phyloP scores from a whole-genome alignment of 1,140 invertebrate genomes.

The Periplaneta americana region DNA sequence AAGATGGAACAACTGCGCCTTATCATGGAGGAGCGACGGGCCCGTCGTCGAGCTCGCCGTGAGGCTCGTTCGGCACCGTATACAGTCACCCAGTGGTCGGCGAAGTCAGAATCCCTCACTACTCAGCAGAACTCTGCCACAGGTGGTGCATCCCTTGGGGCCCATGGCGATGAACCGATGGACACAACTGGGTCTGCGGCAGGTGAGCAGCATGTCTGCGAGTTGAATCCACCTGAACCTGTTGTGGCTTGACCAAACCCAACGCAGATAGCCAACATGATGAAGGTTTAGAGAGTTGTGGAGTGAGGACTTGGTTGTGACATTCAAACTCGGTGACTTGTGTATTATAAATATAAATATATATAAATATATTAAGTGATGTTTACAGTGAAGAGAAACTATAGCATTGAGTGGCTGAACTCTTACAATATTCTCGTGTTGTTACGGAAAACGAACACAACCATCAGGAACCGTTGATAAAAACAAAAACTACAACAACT shows the following conservation, averaged over 20 bases:
- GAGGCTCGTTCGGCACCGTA: constrained; percentile 65
- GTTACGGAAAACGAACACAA: not conserved
- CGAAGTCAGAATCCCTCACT: constrained; percentile 32
- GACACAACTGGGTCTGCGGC: not conserved
- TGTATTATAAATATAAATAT: not conserved
- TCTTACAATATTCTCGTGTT: not conserved
- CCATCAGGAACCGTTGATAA: not conserved
- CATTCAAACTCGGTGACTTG: not conserved
- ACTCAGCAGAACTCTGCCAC: constrained; percentile 10
- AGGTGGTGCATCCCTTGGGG: not conserved
- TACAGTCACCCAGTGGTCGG: constrained; percentile 40
- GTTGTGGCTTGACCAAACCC: constrained; percentile 16
- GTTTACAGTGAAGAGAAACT: not conserved
- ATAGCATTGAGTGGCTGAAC: too few species aligned
- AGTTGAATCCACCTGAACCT: constrained; percentile 15
- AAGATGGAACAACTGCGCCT: constrained; percentile 80
- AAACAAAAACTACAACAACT: not conserved
- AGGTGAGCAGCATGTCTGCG: constrained; percentile 10
- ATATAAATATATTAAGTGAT: not conserved
- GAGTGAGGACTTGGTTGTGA: not conserved
- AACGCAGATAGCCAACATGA: not conserved
- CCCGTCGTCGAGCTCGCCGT: constrained; percentile 71
- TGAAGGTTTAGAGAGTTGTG: not conserved
- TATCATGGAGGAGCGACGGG: constrained; percentile 82
- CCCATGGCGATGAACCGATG: constrained; percentile 7